Evolutionary conservation across 2,797 vertebrate genomes (phyloP).

Genomic region (Melanotaenia maccullochi): DNA sequence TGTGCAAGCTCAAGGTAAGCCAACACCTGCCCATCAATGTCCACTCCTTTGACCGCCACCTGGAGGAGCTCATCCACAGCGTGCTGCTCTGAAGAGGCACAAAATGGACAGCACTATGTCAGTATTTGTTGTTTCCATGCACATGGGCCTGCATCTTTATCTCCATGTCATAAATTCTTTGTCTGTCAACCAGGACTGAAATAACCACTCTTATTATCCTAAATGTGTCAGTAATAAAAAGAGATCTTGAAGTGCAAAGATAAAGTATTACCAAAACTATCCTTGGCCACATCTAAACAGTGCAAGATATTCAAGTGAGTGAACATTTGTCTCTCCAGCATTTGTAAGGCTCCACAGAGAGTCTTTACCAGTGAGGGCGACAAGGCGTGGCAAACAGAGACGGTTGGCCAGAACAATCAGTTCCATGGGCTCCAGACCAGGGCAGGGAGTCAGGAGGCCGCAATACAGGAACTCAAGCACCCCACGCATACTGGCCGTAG

Average conservation of each 20-base stretch:
- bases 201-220: neutral
- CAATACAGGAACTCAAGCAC: constrained; percentile 92
- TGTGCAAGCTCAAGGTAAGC: constrained; percentile 91
- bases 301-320: neutral
- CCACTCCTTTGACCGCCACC: constrained; percentile 83
- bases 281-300: neutral
- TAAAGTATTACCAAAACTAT: neutral
- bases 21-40: constrained; percentile 90
- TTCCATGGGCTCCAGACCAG: constrained; percentile 87
- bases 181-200: neutral
- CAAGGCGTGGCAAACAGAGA: constrained; percentile 89
- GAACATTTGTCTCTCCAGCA: neutral
- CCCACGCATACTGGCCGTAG: constrained; percentile 85
- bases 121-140: constrained; percentile 19
- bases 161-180: neutral
- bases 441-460: constrained; percentile 84
- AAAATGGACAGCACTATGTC: constrained; percentile 20
- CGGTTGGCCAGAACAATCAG: constrained; percentile 89
- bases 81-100: constrained; percentile 84
- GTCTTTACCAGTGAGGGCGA: constrained; percentile 87
- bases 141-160: neutral
- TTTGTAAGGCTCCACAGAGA: neutral
- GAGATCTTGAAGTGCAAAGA: neutral
- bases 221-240: constrained; percentile 10
- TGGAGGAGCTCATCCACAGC: constrained; percentile 89